These are phyloP conservation scores for Axis porcinus DNA, from an alignment of 2,113 vertebrate species.

Conservation along the genomic window DNA sequence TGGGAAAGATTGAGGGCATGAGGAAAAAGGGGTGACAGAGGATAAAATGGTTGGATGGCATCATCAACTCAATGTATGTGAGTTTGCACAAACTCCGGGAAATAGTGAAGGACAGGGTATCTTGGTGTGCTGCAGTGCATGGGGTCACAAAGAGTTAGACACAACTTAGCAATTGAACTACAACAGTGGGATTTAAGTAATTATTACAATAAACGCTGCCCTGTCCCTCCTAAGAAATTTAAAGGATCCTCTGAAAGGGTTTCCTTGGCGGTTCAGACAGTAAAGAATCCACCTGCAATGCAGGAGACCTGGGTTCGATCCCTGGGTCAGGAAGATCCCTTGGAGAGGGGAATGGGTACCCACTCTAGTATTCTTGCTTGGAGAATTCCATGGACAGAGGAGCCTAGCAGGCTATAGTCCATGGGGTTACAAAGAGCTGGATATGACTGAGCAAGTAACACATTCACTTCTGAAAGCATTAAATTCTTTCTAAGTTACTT, in stretches of 20 bases:
- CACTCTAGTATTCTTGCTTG: not conserved
- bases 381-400: not conserved
- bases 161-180: not conserved
- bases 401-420: not conserved
- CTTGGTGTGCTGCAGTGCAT: not conserved
- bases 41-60: not conserved
- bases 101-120: not conserved
- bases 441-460: not conserved
- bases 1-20: not conserved
- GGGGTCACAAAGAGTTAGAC: not conserved
- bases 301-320: not conserved
- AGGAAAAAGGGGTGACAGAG: not conserved
- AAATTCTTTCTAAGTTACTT: not conserved
- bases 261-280: not conserved
- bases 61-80: not conserved
- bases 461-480: not conserved
- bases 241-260: not conserved
- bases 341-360: not conserved
- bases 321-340: not conserved
- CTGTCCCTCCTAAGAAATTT: not conserved
- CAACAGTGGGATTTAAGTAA: not conserved
- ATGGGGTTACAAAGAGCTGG: not conserved
- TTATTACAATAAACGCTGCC: not conserved
- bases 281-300: not conserved
- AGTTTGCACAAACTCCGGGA: rapidly evolving